These are phyloP conservation scores for Bembecia ichneumoniformis DNA, from an alignment of 2,888 invertebrate genomes.

Conservation along the genomic window DNA sequence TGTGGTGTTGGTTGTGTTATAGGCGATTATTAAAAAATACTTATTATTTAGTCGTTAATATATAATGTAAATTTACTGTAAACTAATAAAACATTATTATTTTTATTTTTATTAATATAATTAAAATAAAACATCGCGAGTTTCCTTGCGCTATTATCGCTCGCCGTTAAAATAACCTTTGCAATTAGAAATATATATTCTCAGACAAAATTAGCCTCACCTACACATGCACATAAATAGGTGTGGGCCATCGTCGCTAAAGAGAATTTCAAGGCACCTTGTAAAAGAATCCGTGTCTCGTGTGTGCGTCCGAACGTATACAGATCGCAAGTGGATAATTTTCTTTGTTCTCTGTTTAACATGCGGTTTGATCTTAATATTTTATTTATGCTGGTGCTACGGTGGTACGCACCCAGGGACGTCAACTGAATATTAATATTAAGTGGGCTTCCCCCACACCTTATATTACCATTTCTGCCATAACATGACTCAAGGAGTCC, in stretches of 20 bases:
- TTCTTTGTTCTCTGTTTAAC: neutral
- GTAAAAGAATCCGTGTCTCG: neutral
- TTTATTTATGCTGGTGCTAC: constrained; percentile 10
- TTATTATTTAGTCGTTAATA: too few relatives aligned
- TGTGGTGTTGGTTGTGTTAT: too few relatives aligned
- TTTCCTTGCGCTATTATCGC: too few relatives aligned
- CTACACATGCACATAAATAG: too few relatives aligned
- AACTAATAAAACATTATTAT: too few relatives aligned
- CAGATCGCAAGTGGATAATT: neutral
- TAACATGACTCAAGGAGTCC: neutral
- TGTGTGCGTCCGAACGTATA: neutral
- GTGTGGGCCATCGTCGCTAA: neutral
- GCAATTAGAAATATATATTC: too few relatives aligned
- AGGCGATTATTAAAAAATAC: too few relatives aligned
- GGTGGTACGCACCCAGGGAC: constrained; percentile 15
- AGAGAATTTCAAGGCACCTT: neutral
- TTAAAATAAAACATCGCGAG: too few relatives aligned
- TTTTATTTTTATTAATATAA: too few relatives aligned
- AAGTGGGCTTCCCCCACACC: constrained; percentile 42
- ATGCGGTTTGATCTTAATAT: constrained; percentile 3
- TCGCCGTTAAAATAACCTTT: too few relatives aligned
- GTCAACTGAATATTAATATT: constrained; percentile 43
- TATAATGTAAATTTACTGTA: too few relatives aligned
- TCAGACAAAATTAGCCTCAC: too few relatives aligned
- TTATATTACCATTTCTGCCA: neutral